Evolutionary conservation across 2,888 invertebrate species (phyloP).

Genomic region (Hydrotaea diabolus): DNA sequence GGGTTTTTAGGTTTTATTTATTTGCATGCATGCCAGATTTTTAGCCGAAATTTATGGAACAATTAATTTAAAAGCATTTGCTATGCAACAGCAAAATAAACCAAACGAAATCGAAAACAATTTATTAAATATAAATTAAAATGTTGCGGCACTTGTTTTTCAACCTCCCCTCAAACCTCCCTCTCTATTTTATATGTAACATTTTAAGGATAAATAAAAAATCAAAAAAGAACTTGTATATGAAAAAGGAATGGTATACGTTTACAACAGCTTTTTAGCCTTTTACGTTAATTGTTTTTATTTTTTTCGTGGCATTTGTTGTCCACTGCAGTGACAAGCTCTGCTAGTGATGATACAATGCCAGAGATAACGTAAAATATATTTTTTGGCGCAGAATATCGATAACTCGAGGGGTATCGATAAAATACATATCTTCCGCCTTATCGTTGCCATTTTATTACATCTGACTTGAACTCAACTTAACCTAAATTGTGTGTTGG

Average conservation of each 20-base stretch:
- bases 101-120: conserved; percentile 3
- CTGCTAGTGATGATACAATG: neutral
- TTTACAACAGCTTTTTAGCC: conserved; percentile 21
- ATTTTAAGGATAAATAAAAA: too few relatives aligned
- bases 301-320: conserved; percentile 9
- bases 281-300: conserved; percentile 61
- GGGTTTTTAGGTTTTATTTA: conserved; percentile 8
- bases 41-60: conserved; percentile 55
- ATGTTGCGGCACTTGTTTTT: conserved; percentile 14
- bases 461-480: too few relatives aligned
- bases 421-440: too few relatives aligned
- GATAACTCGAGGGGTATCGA: too few relatives aligned
- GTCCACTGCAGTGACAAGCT: neutral
- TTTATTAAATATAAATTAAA: conserved; percentile 61
- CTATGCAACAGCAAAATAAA: conserved; percentile 30
- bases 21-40: conserved; percentile 29
- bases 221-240: too few relatives aligned
- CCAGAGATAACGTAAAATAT: too few relatives aligned
- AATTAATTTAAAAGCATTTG: conserved; percentile 62
- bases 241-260: neutral
- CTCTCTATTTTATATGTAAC: neutral
- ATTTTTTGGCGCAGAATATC: too few relatives aligned
- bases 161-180: too few relatives aligned
- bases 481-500: too few relatives aligned
- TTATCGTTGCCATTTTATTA: too few relatives aligned